Percentiles rank a stretch among this genome's conserved stretches.
Conservation (phyloP, 2,797 vertebrate genomes). For the Catostomus latipinnis region DNA sequence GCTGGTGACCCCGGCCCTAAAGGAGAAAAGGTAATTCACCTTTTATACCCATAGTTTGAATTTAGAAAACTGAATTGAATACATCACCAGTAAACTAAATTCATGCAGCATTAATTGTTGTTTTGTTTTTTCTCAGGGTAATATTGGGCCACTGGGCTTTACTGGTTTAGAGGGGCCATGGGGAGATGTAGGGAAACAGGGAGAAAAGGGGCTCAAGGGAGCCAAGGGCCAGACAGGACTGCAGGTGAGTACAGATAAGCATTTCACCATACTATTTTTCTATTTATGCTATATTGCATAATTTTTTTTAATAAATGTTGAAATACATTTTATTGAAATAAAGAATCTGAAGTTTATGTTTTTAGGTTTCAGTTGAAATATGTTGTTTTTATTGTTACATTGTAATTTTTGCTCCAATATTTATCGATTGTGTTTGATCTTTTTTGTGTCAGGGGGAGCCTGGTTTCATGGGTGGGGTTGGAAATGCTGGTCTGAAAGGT, state of each 20-base stretch:
- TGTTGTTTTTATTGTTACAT: too few species aligned
- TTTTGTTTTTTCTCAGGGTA: constrained; percentile 74
- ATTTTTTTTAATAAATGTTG: too few species aligned
- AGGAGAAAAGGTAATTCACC: constrained; percentile 73
- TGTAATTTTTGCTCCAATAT: too few species aligned
- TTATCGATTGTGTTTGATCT: not conserved
- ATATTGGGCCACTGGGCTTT: constrained; percentile 75
- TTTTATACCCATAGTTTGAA: not conserved
- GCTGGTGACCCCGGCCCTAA: constrained; percentile 70
- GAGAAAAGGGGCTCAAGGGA: constrained; percentile 80
- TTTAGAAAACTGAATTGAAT: too few species aligned
- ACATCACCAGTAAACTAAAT: too few species aligned
- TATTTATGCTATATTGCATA: too few species aligned
- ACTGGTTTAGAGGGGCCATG: constrained; percentile 79
- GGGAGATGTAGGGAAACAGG: constrained; percentile 76
- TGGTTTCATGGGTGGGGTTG: constrained; percentile 74
- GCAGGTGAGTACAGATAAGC: constrained; percentile 72
- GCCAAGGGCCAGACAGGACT: constrained; percentile 83
- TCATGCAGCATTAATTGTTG: too few species aligned
- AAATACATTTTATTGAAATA: too few species aligned
- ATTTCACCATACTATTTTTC: not conserved
- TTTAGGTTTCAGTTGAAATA: too few species aligned
- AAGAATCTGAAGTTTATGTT: too few species aligned
- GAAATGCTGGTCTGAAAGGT: constrained; percentile 72
- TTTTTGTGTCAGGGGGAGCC: constrained; percentile 72